These are phyloP conservation scores for Andrena camellia DNA, from an alignment of 2,888 invertebrate genomes.

Conservation along the genomic window DNA sequence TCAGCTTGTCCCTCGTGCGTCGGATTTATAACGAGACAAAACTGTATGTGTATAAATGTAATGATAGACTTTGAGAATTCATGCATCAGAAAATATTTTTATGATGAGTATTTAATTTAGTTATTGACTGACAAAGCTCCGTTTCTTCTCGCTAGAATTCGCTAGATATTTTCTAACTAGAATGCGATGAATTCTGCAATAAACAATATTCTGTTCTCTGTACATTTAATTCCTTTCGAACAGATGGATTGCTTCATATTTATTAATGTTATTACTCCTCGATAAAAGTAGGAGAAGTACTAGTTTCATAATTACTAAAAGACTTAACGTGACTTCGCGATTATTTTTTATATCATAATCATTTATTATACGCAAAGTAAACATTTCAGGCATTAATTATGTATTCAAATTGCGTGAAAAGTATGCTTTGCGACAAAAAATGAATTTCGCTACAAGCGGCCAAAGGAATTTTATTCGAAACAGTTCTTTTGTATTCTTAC, in stretches of 20 bases:
- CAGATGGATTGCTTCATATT: constrained; percentile 8
- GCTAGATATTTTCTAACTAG: constrained; percentile 15
- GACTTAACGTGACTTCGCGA: constrained; percentile 22
- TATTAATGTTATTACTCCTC: constrained; percentile 17
- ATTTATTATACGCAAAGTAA: constrained; percentile 5
- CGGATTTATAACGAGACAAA: too few species aligned
- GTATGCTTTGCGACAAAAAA: background rate
- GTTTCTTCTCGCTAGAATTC: constrained; percentile 17
- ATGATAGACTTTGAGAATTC: constrained; percentile 25
- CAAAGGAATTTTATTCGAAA: constrained; percentile 25
- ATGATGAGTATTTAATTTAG: constrained; percentile 32
- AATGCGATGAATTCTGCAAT: constrained; percentile 9
- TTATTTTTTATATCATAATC: constrained; percentile 29
- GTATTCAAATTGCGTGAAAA: constrained; percentile 6
- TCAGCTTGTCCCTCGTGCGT: too few species aligned
- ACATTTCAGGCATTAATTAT: constrained; percentile 1
- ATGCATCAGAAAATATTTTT: constrained; percentile 41
- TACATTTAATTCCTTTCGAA: constrained; percentile 20
- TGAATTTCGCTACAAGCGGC: constrained; percentile 13
- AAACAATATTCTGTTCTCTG: constrained; percentile 1
- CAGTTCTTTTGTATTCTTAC: constrained; percentile 7
- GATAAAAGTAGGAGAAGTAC: background rate
- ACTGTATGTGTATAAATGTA: constrained; percentile 42
- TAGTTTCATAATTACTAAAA: constrained; percentile 33
- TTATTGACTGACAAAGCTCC: constrained; percentile 14